These are phyloP conservation scores for Tholera decimalis DNA, from an alignment of 2,888 invertebrate species.

Conservation along the genomic window DNA sequence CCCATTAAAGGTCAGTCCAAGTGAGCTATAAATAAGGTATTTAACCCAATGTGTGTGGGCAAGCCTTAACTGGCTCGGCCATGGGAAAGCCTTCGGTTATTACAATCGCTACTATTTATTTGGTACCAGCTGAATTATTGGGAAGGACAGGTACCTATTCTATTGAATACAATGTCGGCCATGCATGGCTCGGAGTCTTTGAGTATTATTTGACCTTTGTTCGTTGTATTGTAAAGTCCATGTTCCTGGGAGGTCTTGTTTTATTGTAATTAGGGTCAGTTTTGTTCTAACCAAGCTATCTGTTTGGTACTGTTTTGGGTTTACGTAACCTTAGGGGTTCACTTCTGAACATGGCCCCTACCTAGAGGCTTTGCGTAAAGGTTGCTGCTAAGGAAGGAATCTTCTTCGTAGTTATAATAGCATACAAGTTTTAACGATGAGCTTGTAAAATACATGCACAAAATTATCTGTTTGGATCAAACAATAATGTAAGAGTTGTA, in stretches of 20 bases:
- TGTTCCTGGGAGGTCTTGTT: conserved; percentile 65
- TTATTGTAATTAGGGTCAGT: conserved; percentile 63
- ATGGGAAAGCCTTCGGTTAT: conserved; percentile 80
- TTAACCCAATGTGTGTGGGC: conserved; percentile 89
- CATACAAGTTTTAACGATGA: neutral
- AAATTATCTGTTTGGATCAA: neutral
- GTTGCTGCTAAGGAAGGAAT: conserved; percentile 9
- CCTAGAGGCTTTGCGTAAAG: neutral
- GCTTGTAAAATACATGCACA: rapidly evolving
- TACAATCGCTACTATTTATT: conserved; percentile 81
- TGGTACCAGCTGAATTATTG: conserved; percentile 68
- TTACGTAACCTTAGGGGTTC: conserved; percentile 38
- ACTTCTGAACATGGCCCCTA: conserved; percentile 4
- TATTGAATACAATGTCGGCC: conserved; percentile 57
- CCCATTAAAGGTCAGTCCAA: conserved; percentile 83
- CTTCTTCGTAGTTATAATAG: conserved; percentile 10
- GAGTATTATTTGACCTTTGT: conserved; percentile 62
- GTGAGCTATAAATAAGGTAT: conserved; percentile 88
- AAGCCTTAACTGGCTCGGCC: conserved; percentile 80
- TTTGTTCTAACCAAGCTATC: conserved; percentile 49
- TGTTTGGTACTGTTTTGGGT: conserved; percentile 43
- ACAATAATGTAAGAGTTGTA: no score
- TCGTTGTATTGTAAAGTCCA: conserved; percentile 44
- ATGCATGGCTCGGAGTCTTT: conserved; percentile 49
- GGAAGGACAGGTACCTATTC: conserved; percentile 59